A percentile compares a stretch with the other conserved stretches of the same genome.
phyloP scores from a whole-genome alignment of 2,113 vertebrate species.

The Phalacrocorax carbo region DNA sequence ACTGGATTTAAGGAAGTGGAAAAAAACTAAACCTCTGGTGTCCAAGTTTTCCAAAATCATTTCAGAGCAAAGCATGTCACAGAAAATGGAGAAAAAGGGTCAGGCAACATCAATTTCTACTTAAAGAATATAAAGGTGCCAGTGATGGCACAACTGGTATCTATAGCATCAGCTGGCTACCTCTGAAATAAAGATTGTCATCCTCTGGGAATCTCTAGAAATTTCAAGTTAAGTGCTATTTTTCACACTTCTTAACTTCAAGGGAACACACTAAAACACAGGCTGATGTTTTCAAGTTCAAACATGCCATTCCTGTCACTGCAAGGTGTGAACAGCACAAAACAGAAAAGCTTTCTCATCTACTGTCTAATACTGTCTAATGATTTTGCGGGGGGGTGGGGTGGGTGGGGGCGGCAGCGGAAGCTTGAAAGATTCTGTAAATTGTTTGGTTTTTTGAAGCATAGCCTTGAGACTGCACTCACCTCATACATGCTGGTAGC shows the following conservation, averaged over 20 bases:
- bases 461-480: neutral
- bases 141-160: neutral
- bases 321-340: slow-evolving; percentile 5
- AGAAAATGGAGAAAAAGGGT: neutral
- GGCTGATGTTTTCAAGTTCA: slow-evolving; percentile 53
- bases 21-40: neutral
- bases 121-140: neutral
- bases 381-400: neutral
- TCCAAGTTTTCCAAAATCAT: neutral
- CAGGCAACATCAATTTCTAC: neutral
- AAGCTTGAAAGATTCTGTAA: neutral
- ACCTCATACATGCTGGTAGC: neutral
- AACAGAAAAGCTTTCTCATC: neutral
- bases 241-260: slow-evolving; percentile 48
- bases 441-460: neutral
- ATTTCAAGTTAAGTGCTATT: neutral
- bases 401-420: no score
- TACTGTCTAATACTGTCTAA: neutral
- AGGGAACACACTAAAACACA: neutral
- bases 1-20: neutral
- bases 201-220: neutral
- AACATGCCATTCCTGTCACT: slow-evolving; percentile 7
- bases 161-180: neutral
- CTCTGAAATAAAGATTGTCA: neutral
- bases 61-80: neutral